phyloP scores from a whole-genome alignment of 2,888 invertebrate genomes.

The Nomada ferruginata region DNA sequence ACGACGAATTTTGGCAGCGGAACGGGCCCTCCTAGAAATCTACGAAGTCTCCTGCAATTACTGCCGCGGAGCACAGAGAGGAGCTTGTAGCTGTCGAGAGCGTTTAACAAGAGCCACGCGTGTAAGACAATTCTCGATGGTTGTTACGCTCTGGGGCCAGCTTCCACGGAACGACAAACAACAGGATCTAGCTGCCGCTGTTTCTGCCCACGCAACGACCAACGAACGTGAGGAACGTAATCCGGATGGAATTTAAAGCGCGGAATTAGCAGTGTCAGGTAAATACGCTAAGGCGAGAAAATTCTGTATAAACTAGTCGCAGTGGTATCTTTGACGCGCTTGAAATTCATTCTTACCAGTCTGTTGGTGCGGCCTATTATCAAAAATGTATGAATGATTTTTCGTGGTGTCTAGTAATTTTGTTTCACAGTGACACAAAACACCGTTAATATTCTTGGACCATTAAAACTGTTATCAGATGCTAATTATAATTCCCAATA shows the following conservation, averaged over 20 bases:
- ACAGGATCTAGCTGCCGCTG: conserved; percentile 64
- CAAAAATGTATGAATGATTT: conserved; percentile 3
- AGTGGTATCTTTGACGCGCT: not conserved
- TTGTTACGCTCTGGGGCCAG: conserved; percentile 42
- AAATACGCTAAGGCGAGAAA: conserved; percentile 28
- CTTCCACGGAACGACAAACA: conserved; percentile 70
- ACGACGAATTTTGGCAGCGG: conserved; percentile 17
- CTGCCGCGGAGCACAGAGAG: conserved; percentile 4
- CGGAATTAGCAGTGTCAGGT: conserved; percentile 40
- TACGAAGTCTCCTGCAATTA: conserved; percentile 53
- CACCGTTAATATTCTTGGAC: no score
- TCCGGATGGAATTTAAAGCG: conserved; percentile 78
- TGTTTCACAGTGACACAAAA: no score
- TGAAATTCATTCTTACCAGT: conserved; percentile 20
- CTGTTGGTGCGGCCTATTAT: not conserved
- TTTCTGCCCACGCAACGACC: conserved; percentile 48
- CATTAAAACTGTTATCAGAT: no score
- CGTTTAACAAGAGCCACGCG: conserved; percentile 58
- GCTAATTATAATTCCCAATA: not conserved
- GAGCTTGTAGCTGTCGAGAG: conserved; percentile 46
- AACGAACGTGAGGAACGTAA: conserved; percentile 68
- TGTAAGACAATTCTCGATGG: conserved; percentile 60
- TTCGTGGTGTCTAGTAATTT: conserved; percentile 6
- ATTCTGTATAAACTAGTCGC: not conserved
- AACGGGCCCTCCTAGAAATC: conserved; percentile 6